phyloP scores from a whole-genome alignment of 1,140 invertebrate genomes.

The Drosophila neocordata region DNA sequence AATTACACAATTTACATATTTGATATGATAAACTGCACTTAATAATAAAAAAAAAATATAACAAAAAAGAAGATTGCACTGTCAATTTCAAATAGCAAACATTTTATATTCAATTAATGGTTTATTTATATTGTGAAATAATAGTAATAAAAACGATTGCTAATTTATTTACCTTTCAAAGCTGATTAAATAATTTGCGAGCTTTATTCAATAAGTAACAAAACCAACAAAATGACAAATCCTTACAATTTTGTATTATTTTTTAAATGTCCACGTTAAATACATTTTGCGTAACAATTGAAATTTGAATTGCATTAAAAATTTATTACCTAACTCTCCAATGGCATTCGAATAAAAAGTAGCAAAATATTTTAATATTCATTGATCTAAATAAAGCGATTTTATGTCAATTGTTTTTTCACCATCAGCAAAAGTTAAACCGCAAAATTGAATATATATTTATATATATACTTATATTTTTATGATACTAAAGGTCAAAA shows the following conservation, averaged over 20 bases:
- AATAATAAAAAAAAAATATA: no score
- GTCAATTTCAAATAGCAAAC: no score
- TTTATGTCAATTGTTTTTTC: not conserved
- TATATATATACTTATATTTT: no score
- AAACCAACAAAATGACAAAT: no score
- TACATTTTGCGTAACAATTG: not conserved
- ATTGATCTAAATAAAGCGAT: not conserved
- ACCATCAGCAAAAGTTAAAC: no score
- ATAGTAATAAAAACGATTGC: no score
- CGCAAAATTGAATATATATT: no score
- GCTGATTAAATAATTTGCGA: no score
- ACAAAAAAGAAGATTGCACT: no score
- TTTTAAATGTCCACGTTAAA: not conserved
- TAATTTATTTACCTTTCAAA: no score
- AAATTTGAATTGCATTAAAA: not conserved
- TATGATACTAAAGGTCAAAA: constrained; percentile 11
- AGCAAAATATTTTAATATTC: not conserved
- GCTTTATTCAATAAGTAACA: no score
- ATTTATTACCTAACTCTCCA: not conserved
- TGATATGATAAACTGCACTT: not conserved
- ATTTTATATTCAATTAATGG: not conserved
- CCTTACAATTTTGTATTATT: not conserved
- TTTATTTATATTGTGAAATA: not conserved
- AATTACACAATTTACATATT: constrained; percentile 44
- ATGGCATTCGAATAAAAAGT: not conserved